These are phyloP conservation scores for Haliclona indistincta DNA, from an alignment of 37 sponge, comb jelly and placozoan genomes.

Conservation along the genomic window DNA sequence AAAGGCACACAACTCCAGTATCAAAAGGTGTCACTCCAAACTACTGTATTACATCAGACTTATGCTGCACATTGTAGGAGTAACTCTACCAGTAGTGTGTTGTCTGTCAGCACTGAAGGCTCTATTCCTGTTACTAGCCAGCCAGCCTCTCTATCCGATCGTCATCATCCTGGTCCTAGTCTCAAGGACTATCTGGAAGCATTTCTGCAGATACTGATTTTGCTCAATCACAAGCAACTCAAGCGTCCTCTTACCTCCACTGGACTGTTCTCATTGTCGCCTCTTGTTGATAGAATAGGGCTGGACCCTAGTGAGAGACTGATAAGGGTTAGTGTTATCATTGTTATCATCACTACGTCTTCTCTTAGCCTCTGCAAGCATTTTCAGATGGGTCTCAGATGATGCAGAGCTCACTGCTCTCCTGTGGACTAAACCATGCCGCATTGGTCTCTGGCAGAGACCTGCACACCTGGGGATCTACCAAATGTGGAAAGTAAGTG, in stretches of 20 bases:
- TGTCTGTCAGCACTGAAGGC: conserved; percentile 16
- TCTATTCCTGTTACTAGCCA: not conserved
- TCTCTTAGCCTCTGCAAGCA: conserved; percentile 3
- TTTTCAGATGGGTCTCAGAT: conserved; percentile 41
- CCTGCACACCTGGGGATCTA: conserved; percentile 83
- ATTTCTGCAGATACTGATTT: conserved; percentile 55
- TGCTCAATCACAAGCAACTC: conserved; percentile 37
- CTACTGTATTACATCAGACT: no score
- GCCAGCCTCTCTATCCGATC: not conserved
- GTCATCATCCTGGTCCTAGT: conserved; percentile 1
- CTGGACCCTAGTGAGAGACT: not conserved
- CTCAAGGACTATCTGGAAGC: conserved; percentile 56
- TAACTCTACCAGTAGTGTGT: conserved; percentile 65
- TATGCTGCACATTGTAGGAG: conserved; percentile 30
- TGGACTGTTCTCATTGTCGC: not conserved
- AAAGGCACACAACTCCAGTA: conserved; percentile 42
- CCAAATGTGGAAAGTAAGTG: conserved; percentile 80
- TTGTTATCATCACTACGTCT: not conserved
- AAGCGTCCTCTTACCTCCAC: conserved; percentile 15
- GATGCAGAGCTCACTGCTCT: conserved; percentile 22
- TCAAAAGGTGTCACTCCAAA: conserved; percentile 15
- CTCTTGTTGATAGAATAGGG: not conserved
- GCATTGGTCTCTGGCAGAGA: conserved; percentile 54
- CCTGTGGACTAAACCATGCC: conserved; percentile 70
- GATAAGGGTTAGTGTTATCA: not conserved